Evolutionary conservation across 2,797 vertebrate genomes (phyloP).

Genomic region (Momotus momota): DNA sequence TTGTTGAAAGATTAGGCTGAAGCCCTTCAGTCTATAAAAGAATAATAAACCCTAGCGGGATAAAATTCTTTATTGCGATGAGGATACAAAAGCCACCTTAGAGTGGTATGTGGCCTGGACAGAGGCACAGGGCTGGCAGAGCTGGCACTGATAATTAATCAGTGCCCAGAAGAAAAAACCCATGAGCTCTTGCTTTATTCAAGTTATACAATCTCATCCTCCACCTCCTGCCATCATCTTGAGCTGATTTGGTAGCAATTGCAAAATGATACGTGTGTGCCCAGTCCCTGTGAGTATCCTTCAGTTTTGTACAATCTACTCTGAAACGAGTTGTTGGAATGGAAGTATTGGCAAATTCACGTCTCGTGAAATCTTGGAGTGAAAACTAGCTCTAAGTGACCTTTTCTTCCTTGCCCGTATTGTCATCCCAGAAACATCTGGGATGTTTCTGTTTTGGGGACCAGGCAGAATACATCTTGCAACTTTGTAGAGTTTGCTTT

Average conservation of each 20-base stretch:
- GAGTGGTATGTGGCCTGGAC: neutral
- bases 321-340: neutral
- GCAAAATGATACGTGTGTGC: neutral
- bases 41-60: constrained; percentile 57
- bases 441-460: neutral
- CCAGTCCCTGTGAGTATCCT: neutral
- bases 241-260: neutral
- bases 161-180: neutral
- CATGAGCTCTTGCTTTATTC: neutral
- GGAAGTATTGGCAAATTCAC: neutral
- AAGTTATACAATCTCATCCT: neutral
- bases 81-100: constrained; percentile 34
- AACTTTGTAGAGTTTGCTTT: neutral
- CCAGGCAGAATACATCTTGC: neutral
- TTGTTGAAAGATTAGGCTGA: constrained; percentile 70
- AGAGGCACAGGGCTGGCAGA: neutral
- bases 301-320: neutral
- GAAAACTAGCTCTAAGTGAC: neutral
- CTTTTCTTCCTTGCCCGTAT: constrained; percentile 1
- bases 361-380: neutral
- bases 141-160: neutral
- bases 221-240: neutral
- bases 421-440: too few relatives aligned
- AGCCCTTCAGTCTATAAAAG: constrained; percentile 60
- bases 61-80: constrained; percentile 21